Base-by-base conservation (phyloP, 2,797 vertebrate species). In the Salarias fasciatus region DNA sequence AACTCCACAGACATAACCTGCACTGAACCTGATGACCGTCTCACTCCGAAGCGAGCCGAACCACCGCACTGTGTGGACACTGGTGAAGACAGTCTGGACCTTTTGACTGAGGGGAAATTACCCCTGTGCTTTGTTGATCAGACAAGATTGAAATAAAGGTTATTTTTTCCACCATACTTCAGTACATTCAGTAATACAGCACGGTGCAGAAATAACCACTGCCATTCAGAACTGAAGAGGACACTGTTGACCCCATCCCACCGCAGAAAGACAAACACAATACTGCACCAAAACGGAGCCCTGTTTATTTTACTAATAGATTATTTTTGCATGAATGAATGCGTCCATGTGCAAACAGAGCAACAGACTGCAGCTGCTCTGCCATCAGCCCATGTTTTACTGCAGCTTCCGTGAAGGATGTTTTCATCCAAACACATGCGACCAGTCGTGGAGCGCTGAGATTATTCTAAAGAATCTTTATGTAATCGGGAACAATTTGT, bases 251-350 rank as follows among this genome's bases (percentile, higher is more conserved):
- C 14, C 18, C 15, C 4, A 14, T 49, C 37, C 28, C 18, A 11
- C 48, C 38, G 57, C 11, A 56, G 7, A 0, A 62, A 75, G 4
- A 64, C 48, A 82, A 84, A 82, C 8, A 55, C 70, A 70, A 38
- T 28, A 40, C 30, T 65, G 68, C 64, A 58, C 28, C 24, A 73
- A 59, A 80, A 73, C 60, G 10, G 47, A 56, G 51, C 3, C 30
- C 1, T 84, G 83, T 89, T 89, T 88, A 72, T 86, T 85, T 86
- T 14, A 67, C 53, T 70, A 54, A n/a, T 14, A 7, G 65, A 79
- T 84, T 80, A 78, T 83, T 87, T 77, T 84, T 51, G 41, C 63
- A 47, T 56, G 76, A 84, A 37, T 82, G 69, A 80, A 76, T 78
- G 56, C 72, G 63, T 71, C 57, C 40, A 63, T 38, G 29, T 68